Evolutionary conservation across 2,797 vertebrate species (phyloP).

Genomic region (Anguilla obscura): DNA sequence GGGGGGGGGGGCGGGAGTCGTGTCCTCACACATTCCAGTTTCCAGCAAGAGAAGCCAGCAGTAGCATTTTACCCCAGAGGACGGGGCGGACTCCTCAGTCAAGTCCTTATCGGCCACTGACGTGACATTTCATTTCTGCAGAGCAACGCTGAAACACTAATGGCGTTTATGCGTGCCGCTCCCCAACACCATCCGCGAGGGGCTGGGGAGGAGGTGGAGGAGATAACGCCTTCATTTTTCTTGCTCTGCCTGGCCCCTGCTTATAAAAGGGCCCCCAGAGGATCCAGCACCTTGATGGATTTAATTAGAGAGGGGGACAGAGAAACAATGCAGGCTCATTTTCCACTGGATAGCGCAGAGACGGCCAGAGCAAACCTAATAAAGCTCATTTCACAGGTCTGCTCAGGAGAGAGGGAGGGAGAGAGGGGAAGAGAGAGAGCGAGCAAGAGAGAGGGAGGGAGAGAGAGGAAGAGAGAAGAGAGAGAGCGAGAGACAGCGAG

Average conservation of each 20-base stretch:
- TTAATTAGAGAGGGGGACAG: constrained; percentile 63
- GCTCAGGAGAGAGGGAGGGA: background rate
- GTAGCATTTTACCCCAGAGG: background rate
- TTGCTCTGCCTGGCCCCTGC: constrained; percentile 26
- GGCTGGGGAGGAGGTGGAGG: background rate
- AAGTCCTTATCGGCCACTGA: background rate
- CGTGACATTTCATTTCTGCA: background rate
- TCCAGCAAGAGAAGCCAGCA: background rate
- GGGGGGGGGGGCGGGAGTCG: background rate
- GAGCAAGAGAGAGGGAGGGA: too few relatives aligned
- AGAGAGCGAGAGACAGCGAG: background rate
- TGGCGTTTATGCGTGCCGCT: background rate
- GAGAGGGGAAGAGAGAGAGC: background rate
- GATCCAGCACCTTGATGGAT: constrained; percentile 57
- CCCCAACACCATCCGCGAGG: background rate
- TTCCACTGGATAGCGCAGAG: background rate
- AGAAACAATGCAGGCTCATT: constrained; percentile 1
- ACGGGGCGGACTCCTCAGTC: background rate
- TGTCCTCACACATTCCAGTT: background rate
- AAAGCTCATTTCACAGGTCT: background rate
- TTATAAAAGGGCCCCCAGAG: constrained; percentile 50
- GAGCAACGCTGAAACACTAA: background rate
- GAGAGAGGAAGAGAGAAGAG: too few relatives aligned
- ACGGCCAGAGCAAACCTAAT: background rate
- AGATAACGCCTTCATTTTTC: constrained; percentile 5